Base-by-base conservation (phyloP, 2,113 vertebrate genomes). In the Heptranchias perlo region DNA sequence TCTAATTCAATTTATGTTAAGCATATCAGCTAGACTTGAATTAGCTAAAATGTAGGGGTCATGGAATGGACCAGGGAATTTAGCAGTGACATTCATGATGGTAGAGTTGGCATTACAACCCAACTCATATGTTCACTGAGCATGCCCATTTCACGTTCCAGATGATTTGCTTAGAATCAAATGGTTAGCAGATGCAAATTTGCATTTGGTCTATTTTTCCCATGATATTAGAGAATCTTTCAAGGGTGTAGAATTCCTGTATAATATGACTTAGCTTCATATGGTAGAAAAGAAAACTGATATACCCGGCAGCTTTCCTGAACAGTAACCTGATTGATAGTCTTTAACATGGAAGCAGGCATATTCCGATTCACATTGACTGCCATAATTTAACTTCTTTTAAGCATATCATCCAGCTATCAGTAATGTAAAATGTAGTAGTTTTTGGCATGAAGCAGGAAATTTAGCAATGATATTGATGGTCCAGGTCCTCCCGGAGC, bases 161-260 rank as follows among this genome's bases (percentile, higher is more conserved):
- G 89, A 93, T 64, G 89, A 95, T 69, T 69, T 95, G 47, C 25
- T 73, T 31, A 52, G 94, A 95, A 95, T 95, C 64, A 95, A 69
- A 73, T 67, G 44, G 94, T 69, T 67, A 52, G 94, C 94, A 95
- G 94, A 95, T 95, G 65, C 52, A 95, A 95, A 69, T 95, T 95
- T 95, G 39, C 65, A 69, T 95, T 67, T 67, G 47, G 94, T 95
- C 65, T 73, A 52, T 95, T 95, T 64, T 25, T 69, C 44, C 64
- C 64, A 69, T 93, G 21, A 67, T 73, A 95, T 69, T 69, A 69
- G 94, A 16, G 62, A 95, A 69, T 52, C 64, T 31, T 73, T 69
- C 94, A 69, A 73, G 47, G 11, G 65, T 95, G 94, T 14, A 95
- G 65, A 69, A 95, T 35, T 95, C 5, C 25, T 31, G 10, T 69